phyloP scores from a whole-genome alignment of 1,140 invertebrate species.

The Platorchestia sp. region DNA sequence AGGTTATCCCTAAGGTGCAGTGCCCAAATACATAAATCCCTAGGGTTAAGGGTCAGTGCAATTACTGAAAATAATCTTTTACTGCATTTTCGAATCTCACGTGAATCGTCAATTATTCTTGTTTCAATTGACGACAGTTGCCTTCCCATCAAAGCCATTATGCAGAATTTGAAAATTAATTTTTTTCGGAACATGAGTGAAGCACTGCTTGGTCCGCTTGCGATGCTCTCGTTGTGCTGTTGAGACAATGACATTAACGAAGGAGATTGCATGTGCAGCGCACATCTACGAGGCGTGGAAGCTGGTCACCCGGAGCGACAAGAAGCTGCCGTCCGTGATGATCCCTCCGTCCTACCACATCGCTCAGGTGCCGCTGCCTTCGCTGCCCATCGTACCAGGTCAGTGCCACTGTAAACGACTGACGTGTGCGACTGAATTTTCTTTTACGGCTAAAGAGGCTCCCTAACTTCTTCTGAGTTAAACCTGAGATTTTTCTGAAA shows the following conservation, averaged over 20 bases:
- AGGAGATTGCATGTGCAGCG: conserved; percentile 73
- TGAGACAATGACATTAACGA: background rate
- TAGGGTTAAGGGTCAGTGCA: background rate
- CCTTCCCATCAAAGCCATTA: too few relatives aligned
- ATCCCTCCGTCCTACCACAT: conserved; percentile 83
- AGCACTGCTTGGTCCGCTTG: background rate
- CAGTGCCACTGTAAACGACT: background rate
- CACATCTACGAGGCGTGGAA: conserved; percentile 93
- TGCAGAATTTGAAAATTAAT: background rate
- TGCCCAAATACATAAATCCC: background rate
- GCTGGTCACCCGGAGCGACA: conserved; percentile 81
- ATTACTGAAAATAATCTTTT: background rate
- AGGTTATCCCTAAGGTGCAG: background rate
- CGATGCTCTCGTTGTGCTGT: background rate
- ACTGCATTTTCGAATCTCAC: background rate
- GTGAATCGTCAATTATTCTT: too few relatives aligned
- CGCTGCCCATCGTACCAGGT: background rate
- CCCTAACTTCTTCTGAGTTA: too few relatives aligned
- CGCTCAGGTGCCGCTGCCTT: conserved; percentile 70
- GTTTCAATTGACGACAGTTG: too few relatives aligned
- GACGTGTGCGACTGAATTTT: background rate
- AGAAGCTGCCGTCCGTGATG: conserved; percentile 78
- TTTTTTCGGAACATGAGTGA: background rate
- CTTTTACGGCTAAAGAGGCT: too few relatives aligned
- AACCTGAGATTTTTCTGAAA: too few relatives aligned